A percentile compares a stretch with the other conserved stretches of the same genome.
These are phyloP conservation scores for Illadopsis cleaveri DNA, from an alignment of 2,113 vertebrate genomes.

Conservation along the genomic window DNA sequence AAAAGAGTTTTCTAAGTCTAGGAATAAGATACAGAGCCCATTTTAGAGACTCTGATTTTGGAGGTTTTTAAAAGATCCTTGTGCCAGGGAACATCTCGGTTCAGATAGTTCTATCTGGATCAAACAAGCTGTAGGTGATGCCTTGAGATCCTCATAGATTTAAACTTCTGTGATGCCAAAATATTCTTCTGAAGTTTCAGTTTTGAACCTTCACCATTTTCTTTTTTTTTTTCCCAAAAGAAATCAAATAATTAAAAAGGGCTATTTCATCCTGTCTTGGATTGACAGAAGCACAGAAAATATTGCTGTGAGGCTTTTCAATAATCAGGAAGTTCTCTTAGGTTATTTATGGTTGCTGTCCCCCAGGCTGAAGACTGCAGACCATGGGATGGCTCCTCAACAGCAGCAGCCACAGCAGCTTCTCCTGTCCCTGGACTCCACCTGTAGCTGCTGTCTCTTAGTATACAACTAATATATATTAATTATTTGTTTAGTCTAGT, in stretches of 20 bases:
- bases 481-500: background rate
- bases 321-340: background rate
- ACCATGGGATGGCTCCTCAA: background rate
- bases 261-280: background rate
- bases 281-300: background rate
- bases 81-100: background rate
- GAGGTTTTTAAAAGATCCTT: background rate
- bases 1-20: background rate
- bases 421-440: background rate
- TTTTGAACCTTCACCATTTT: background rate
- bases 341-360: background rate
- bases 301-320: background rate
- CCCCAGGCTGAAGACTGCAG: background rate
- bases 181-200: background rate
- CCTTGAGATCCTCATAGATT: background rate
- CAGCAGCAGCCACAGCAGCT: background rate
- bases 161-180: background rate
- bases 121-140: background rate
- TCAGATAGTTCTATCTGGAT: background rate
- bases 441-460: background rate
- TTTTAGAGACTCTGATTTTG: background rate
- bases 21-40: background rate
- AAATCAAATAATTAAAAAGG: background rate
- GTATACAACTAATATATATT: background rate
- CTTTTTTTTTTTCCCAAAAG: background rate